These are phyloP conservation scores for Lethrus apterus DNA, from an alignment of 1,140 invertebrate species.

Conservation along the genomic window DNA sequence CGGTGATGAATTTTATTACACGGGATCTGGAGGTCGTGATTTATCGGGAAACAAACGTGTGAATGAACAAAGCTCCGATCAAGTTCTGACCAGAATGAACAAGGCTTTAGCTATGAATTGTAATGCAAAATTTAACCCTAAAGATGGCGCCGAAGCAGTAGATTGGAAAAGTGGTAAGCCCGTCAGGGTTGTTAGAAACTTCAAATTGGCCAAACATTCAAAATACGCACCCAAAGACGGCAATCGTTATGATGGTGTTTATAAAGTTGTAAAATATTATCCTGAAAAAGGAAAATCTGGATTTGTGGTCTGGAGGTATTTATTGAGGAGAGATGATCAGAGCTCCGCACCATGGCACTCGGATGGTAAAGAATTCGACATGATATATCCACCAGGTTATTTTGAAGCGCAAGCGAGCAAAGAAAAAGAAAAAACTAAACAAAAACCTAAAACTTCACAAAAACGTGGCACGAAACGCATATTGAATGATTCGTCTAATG, in stretches of 20 bases:
- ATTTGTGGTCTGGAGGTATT: constrained; percentile 74
- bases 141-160: constrained; percentile 60
- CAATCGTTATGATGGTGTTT: constrained; percentile 67
- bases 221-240: constrained; percentile 74
- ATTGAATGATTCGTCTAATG: constrained; percentile 21
- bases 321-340: constrained; percentile 71
- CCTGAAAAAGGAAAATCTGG: constrained; percentile 72
- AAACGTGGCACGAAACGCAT: constrained; percentile 21
- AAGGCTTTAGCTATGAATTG: constrained; percentile 76
- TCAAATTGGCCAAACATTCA: constrained; percentile 66
- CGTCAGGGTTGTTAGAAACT: constrained; percentile 72
- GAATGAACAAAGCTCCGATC: constrained; percentile 73
- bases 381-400: constrained; percentile 65
- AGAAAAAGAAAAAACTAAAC: constrained; percentile 28
- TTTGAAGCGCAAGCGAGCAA: constrained; percentile 55
- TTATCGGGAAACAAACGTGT: constrained; percentile 78
- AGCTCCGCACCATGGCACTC: constrained; percentile 76
- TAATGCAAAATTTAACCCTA: constrained; percentile 55
- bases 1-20: constrained; percentile 78
- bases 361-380: constrained; percentile 54
- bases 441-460: constrained; percentile 28
- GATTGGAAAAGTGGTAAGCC: constrained; percentile 70
- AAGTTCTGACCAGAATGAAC: constrained; percentile 70
- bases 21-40: constrained; percentile 75
- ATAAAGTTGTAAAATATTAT: constrained; percentile 81